A percentile compares a stretch with the other conserved stretches of the same genome.
phyloP scores from a whole-genome alignment of 2,797 vertebrate species.

The Danionella dracula region DNA sequence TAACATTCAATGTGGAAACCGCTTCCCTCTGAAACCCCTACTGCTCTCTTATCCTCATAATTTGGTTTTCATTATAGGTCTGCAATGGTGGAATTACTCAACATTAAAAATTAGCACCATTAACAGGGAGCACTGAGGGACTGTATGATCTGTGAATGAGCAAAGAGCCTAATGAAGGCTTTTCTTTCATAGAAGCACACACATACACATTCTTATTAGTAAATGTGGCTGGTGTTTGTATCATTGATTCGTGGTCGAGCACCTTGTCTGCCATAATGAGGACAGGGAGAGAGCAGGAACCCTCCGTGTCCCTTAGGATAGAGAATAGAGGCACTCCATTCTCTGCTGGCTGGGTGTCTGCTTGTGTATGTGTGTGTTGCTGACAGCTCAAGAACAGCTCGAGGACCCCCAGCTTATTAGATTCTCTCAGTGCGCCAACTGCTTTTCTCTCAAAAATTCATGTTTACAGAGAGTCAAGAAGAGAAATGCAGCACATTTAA shows the following conservation, averaged over 20 bases:
- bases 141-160: background rate
- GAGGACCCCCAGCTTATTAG: conserved; percentile 37
- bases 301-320: conserved; percentile 59
- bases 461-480: conserved; percentile 18
- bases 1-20: background rate
- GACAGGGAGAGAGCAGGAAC: conserved; percentile 67
- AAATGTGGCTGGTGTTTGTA: conserved; percentile 58
- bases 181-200: conserved; percentile 12
- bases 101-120: conserved; percentile 53
- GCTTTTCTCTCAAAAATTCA: conserved; percentile 7
- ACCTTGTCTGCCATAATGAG: conserved; percentile 73
- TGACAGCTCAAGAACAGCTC: background rate
- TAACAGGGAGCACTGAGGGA: conserved; percentile 45
- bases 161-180: conserved; percentile 5
- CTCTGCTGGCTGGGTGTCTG: too few species aligned
- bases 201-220: conserved; percentile 47
- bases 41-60: conserved; percentile 53
- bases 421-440: conserved; percentile 34
- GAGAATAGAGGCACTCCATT: conserved; percentile 60
- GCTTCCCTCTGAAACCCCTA: background rate
- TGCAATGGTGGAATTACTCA: conserved; percentile 47
- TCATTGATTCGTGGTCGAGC: conserved; percentile 68
- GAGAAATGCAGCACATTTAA: conserved; percentile 19
- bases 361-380: too few species aligned
- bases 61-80: conserved; percentile 58